Conservation (phyloP, 2,797 vertebrate genomes). For the Scarus forsteni region DNA sequence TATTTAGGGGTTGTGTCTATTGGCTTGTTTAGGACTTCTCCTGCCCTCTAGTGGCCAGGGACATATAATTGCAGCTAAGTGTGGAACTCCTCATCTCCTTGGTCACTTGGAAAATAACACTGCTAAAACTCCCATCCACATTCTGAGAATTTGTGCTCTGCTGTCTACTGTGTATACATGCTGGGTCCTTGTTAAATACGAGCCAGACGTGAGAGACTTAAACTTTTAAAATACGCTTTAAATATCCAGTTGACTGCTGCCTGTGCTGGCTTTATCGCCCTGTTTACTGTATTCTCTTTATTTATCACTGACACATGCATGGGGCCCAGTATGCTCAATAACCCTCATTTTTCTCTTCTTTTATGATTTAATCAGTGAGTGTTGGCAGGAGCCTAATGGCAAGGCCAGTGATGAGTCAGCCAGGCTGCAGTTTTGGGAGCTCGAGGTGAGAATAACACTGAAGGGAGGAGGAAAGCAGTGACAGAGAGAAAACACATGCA, state of each 20-base stretch:
- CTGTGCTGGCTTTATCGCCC: slow-evolving; percentile 51
- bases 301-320: slow-evolving; percentile 71
- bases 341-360: slow-evolving; percentile 69
- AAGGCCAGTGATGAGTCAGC: slow-evolving; percentile 85
- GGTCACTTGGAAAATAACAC: slow-evolving; percentile 42
- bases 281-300: slow-evolving; percentile 65
- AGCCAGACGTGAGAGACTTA: slow-evolving; percentile 32
- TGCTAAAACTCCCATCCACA: slow-evolving; percentile 20
- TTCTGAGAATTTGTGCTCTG: slow-evolving; percentile 35
- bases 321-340: slow-evolving; percentile 65
- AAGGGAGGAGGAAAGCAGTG: slow-evolving; percentile 69
- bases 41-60: slow-evolving; percentile 69
- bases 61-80: slow-evolving; percentile 45
- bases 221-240: slow-evolving; percentile 49
- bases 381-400: slow-evolving; percentile 84
- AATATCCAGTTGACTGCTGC: slow-evolving; percentile 54
- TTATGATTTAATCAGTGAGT: slow-evolving; percentile 84
- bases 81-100: slow-evolving; percentile 24
- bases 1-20: slow-evolving; percentile 26
- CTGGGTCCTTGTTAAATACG: slow-evolving; percentile 42
- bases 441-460: slow-evolving; percentile 83
- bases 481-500: slow-evolving; percentile 66
- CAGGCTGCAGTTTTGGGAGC: slow-evolving; percentile 81
- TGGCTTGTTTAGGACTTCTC: slow-evolving; percentile 55
- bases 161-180: slow-evolving; percentile 39